Percentiles rank a stretch among this genome's conserved stretches.
Conservation (phyloP, 2,888 invertebrate species). For the Phorcus lineatus region DNA sequence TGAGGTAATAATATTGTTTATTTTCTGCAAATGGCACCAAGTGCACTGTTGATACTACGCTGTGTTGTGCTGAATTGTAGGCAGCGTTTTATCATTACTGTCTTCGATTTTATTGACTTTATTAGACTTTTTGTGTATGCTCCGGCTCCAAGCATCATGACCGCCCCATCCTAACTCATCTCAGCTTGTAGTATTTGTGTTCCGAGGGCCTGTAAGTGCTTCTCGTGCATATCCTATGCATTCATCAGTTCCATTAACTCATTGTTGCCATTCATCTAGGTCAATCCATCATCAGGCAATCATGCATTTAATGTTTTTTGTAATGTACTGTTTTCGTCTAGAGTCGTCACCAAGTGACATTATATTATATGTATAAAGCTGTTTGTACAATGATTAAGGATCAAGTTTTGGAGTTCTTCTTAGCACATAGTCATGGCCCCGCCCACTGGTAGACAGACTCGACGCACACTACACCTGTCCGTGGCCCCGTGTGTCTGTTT, state of each 20-base stretch:
- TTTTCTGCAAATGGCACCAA: conserved; percentile 12
- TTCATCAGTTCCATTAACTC: neutral
- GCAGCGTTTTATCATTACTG: neutral
- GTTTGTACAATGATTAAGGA: neutral
- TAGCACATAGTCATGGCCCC: neutral
- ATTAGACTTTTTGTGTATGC: conserved; percentile 1
- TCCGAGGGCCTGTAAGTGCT: conserved; percentile 11
- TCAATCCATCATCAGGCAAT: conserved; percentile 11
- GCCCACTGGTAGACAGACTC: neutral
- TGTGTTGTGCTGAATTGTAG: conserved; percentile 22
- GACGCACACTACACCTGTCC: no score
- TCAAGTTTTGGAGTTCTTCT: neutral
- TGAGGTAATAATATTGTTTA: conserved; percentile 21
- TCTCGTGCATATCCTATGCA: conserved; percentile 18
- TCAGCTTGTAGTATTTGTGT: conserved; percentile 14
- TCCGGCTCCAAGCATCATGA: conserved; percentile 6
- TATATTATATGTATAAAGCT: conserved; percentile 13
- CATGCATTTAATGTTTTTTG: conserved; percentile 22
- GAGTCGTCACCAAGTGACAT: conserved; percentile 11
- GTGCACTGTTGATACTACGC: conserved; percentile 23
- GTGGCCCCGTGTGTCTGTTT: no score
- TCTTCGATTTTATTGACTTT: neutral
- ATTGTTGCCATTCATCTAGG: neutral
- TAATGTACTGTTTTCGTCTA: conserved; percentile 7
- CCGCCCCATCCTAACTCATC: neutral